Base-by-base conservation (phyloP, 2,888 invertebrate genomes). In the Allophyes oxyacanthae region DNA sequence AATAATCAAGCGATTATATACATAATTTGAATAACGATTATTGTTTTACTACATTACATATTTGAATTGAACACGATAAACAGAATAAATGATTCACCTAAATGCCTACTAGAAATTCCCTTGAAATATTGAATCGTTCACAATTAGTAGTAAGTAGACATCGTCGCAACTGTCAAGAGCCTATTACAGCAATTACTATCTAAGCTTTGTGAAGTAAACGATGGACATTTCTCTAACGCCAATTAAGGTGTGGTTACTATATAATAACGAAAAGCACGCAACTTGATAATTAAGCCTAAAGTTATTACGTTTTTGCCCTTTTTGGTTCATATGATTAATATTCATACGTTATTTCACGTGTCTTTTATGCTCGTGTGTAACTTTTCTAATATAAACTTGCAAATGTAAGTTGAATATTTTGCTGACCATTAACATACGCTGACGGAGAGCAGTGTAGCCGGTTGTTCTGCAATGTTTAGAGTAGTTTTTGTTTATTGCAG, bases 291-390 rank as follows among this genome's bases (percentile, higher is more conserved):
- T 74, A 64, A 45, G 38, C 54, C 46, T 71, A 57, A 55, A 62
- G 55, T 54, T 41, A 54, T 62, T 41, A 61, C 51, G 49, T 61
- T 67, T 68, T 71, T 67, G 42, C 61, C 64, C 68, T 49, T 60
- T 66, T 64, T 62, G 42, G 49, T 49, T 52, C 75, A 53, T 59
- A 53, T 62, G 44, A 67, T 72, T 67, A 71, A 71, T 71, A 75
- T 73, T 64, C 72, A 73, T 71, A 64, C 67, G 58, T 59, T 71
- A 64, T 67, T 71, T 64, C 62, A 61, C 61, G 58, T 64, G 45
- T 64, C 59, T 71, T 67, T 67, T 57, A 61, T 67, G 42, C 33
- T 41, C 37, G 20, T 25, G 48, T 54, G 40, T 60, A 54, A 55
- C 20, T 20, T 20, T 4, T 3, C 20, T 2, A 20, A 20, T 20